phyloP scores from a whole-genome alignment of 2,888 invertebrate genomes.

The Serrognathus titanus region DNA sequence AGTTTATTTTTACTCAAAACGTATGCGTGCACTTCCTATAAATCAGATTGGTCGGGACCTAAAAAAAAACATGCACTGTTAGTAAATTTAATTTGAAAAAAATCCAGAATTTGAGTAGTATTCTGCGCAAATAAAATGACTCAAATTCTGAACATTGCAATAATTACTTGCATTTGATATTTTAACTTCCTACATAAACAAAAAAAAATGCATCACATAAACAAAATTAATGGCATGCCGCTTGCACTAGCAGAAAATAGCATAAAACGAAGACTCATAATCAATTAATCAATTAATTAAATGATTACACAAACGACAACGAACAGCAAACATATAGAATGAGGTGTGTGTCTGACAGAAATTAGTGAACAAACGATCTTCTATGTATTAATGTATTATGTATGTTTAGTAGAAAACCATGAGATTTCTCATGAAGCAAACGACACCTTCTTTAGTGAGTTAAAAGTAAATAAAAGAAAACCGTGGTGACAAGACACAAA shows the following conservation, averaged over 20 bases:
- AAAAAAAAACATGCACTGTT: slow-evolving; percentile 28
- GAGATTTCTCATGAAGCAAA: slow-evolving; percentile 47
- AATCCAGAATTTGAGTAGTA: neutral
- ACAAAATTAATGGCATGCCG: too few species aligned
- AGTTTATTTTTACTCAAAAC: too few species aligned
- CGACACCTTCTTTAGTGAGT: slow-evolving; percentile 49
- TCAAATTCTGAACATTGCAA: slow-evolving; percentile 1
- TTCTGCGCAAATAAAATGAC: neutral
- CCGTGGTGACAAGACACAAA: neutral
- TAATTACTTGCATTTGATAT: slow-evolving; percentile 21
- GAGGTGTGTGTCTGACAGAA: neutral
- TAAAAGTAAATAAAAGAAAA: neutral
- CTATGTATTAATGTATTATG: neutral
- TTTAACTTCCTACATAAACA: neutral
- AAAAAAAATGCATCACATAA: neutral
- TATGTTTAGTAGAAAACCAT: neutral
- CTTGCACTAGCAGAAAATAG: neutral
- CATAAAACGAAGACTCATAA: neutral
- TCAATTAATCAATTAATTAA: neutral
- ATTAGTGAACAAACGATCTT: too few species aligned
- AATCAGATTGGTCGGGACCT: slow-evolving; percentile 62
- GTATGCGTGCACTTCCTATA: slow-evolving; percentile 44
- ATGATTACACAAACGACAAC: neutral
- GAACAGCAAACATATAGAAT: neutral
- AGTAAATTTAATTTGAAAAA: slow-evolving; percentile 3